phyloP scores from a whole-genome alignment of 2,797 vertebrate species.

The Gymnocypris eckloni region DNA sequence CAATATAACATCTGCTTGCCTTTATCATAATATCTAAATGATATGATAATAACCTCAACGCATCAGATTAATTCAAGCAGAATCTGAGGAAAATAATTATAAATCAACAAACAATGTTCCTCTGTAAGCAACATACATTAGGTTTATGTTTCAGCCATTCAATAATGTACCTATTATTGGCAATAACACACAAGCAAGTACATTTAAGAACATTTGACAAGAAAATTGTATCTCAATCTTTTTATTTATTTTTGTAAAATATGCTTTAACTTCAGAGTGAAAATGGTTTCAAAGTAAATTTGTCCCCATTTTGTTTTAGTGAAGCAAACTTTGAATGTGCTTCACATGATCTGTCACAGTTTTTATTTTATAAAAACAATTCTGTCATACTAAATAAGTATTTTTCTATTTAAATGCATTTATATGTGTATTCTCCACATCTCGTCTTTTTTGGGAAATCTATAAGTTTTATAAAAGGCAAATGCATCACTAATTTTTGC shows the following conservation, averaged over 20 bases:
- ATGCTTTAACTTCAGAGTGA: background rate
- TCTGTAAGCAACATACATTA: background rate
- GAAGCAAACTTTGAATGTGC: no score
- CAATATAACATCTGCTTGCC: background rate
- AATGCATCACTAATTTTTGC: background rate
- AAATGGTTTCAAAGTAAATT: background rate
- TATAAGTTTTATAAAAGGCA: background rate
- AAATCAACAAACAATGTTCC: background rate
- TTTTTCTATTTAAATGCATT: no score
- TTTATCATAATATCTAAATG: background rate
- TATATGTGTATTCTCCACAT: no score
- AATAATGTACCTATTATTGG: background rate
- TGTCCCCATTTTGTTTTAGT: no score
- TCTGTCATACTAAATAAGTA: background rate
- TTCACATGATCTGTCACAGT: no score
- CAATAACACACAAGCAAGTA: background rate
- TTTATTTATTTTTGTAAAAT: background rate
- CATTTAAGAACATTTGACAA: no score
- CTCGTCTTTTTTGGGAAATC: background rate
- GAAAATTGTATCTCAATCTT: no score
- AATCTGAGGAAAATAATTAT: background rate
- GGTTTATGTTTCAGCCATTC: background rate
- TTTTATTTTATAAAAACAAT: no score
- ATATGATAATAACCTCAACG: background rate
- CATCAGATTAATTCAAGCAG: background rate